Evolutionary conservation across 2,888 invertebrate species (phyloP).

Genomic region (Melanchra persicariae): DNA sequence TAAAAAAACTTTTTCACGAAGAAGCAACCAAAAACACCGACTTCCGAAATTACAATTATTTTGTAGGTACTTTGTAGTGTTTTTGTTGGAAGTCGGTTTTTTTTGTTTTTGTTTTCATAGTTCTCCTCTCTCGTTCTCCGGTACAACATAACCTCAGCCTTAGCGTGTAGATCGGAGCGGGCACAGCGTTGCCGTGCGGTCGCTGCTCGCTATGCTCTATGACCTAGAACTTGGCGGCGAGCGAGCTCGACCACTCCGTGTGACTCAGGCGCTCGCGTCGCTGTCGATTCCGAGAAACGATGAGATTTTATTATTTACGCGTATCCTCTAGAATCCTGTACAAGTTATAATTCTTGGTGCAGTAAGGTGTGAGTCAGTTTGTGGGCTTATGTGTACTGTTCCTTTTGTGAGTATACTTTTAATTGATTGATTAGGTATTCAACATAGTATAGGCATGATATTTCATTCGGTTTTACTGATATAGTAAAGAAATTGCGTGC

Average conservation of each 20-base stretch:
- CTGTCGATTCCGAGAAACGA: conserved; percentile 80
- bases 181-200: conserved; percentile 54
- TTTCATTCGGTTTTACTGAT: background rate
- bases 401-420: conserved; percentile 31
- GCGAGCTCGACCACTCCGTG: conserved; percentile 64
- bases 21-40: no score
- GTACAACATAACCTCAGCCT: conserved; percentile 13
- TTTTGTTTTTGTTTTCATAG: no score
- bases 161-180: conserved; percentile 23
- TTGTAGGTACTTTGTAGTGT: no score
- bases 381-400: conserved; percentile 8
- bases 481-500: background rate
- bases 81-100: no score
- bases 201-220: conserved; percentile 79
- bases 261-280: conserved; percentile 68
- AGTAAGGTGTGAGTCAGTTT: conserved; percentile 61
- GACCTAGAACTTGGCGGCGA: conserved; percentile 86
- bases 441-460: background rate
- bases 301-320: conserved; percentile 77
- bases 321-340: conserved; percentile 76
- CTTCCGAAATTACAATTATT: no score
- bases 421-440: background rate
- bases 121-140: background rate
- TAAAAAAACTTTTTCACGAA: no score
- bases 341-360: conserved; percentile 56